These are phyloP conservation scores for Geophilus truncorum DNA, from an alignment of 2,888 invertebrate species.

Conservation along the genomic window DNA sequence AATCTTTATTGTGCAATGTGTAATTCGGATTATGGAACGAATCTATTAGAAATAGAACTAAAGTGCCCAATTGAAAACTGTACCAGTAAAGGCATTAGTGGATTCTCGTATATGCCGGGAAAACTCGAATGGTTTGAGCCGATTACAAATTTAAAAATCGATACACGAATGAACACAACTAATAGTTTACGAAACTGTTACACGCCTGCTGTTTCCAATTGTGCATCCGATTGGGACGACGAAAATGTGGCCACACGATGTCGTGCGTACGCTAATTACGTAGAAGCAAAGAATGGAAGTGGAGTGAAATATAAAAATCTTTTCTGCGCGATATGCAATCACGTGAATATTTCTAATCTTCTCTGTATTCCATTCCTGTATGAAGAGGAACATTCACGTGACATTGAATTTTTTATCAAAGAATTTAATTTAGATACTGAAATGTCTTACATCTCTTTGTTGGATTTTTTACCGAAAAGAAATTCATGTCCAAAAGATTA, in stretches of 20 bases:
- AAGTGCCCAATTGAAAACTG: not conserved
- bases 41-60: not conserved
- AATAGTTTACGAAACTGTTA: not conserved
- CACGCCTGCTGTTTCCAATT: not conserved
- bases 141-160: too few relatives aligned
- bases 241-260: not conserved
- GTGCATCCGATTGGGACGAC: not conserved
- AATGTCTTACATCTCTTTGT: not conserved
- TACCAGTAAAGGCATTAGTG: too few relatives aligned
- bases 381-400: not conserved
- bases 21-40: slow-evolving; percentile 39
- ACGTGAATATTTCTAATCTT: not conserved
- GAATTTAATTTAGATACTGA: too few relatives aligned
- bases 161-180: not conserved
- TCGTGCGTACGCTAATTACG: not conserved
- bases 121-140: not conserved
- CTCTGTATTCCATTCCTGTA: too few relatives aligned
- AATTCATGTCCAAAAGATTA: not conserved
- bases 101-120: not conserved
- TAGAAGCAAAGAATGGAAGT: not conserved
- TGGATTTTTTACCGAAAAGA: not conserved
- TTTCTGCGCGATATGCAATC: slow-evolving; percentile 53
- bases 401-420: too few relatives aligned
- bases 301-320: slow-evolving; percentile 47
- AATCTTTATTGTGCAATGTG: slow-evolving; percentile 45